Base-by-base conservation (phyloP, 2,888 invertebrate genomes). In the Maniola hyperantus region DNA sequence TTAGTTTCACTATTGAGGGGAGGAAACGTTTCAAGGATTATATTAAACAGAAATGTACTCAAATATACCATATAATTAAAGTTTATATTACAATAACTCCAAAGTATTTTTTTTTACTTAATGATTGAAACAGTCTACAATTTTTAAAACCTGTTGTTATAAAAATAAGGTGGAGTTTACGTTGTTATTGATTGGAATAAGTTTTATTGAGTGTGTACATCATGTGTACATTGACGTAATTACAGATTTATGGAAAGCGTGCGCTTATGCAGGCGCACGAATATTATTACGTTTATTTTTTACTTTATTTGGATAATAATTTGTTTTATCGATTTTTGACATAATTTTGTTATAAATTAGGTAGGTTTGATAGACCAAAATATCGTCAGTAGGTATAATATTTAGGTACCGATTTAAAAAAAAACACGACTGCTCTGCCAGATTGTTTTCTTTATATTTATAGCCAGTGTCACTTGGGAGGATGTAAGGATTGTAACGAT, bases 191-290 rank as follows among this genome's bases (percentile, higher is more conserved):
- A 6, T 11, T 34, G 13, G 7, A 48, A 48, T 34, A 59, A 34
- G 18, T 55, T 34, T 50, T 18, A 55, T 65, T 53, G 54, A 68
- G 61, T 59, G 63, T 46, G 44, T 54, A 51, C 46, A 59, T 58
- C 62, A 57, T 59, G 63, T 46, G 44, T 54, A 51, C 46, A 59
- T 58, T 65, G 42, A 62, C 65, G 58, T 67, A 50, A 65, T 62
- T 67, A 63, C 58, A 58, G 67, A 64, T 67, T 67, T 65, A 54
- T 57, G 64, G 51, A 61, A 68, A 65, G 48, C 61, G 55, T 61
- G 48, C 46, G 20, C 36, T 46, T 61, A 65, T 66, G 60, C 61
- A 61, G 18, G 39, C 62, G 13, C 66, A 62, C 61, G 51, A 57
- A 15, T 39, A 18, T 51, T 20, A 46, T 54, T 53, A 13, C n/a